These are phyloP conservation scores for Lapara coniferarum DNA, from an alignment of 2,888 invertebrate genomes.

Conservation along the genomic window DNA sequence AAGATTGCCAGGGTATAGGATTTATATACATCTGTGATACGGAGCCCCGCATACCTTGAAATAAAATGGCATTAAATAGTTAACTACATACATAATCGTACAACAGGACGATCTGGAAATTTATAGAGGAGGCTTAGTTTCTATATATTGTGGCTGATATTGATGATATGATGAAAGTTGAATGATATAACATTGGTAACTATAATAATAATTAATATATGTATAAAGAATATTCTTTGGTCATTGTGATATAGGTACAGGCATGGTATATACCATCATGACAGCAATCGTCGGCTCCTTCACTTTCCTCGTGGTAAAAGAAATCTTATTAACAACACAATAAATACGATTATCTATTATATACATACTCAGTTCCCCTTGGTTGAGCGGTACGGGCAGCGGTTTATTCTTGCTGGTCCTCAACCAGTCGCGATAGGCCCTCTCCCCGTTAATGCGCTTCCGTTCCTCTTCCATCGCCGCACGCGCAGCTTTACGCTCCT, in stretches of 20 bases:
- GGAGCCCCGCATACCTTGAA: slow-evolving; percentile 85
- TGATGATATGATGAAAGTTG: no score
- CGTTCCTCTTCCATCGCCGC: slow-evolving; percentile 79
- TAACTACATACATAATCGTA: background rate
- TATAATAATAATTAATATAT: no score
- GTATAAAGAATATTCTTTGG: no score
- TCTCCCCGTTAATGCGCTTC: slow-evolving; percentile 79
- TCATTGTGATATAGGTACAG: no score
- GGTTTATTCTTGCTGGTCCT: slow-evolving; percentile 85
- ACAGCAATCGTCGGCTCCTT: no score
- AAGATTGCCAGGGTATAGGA: slow-evolving; percentile 85
- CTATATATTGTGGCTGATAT: no score
- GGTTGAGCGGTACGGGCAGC: slow-evolving; percentile 85
- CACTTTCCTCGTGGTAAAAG: no score
- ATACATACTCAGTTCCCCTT: slow-evolving; percentile 84
- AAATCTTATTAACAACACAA: no score
- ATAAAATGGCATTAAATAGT: slow-evolving; percentile 24
- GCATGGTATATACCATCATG: no score
- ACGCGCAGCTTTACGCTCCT: slow-evolving; percentile 75
- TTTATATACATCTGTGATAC: slow-evolving; percentile 86
- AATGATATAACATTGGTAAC: no score
- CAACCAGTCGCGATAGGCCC: slow-evolving; percentile 86
- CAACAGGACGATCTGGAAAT: no score
- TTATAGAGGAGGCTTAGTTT: no score
- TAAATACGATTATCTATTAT: background rate